Evolutionary conservation across 2,113 vertebrate species (phyloP).

Genomic region (Nyctibius bracteatus): DNA sequence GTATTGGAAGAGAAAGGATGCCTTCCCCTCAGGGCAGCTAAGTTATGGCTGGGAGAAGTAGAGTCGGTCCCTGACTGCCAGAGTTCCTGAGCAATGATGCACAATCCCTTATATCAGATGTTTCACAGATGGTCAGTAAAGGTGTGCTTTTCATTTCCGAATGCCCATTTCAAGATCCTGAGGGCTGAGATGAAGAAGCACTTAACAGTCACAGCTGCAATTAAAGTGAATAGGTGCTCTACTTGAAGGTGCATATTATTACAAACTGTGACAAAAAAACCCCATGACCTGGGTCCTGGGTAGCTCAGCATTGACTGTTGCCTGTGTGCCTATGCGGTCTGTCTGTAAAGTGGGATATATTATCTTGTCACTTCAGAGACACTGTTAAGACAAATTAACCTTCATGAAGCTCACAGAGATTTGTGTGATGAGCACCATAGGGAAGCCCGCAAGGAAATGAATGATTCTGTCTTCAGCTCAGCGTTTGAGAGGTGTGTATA

Average conservation of each 20-base stretch:
- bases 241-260: neutral
- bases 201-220: neutral
- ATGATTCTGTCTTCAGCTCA: neutral
- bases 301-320: neutral
- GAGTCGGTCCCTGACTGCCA: neutral
- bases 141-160: neutral
- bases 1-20: neutral
- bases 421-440: neutral
- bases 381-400: constrained; percentile 8
- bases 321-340: neutral
- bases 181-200: neutral
- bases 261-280: neutral
- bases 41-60: neutral
- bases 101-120: neutral
- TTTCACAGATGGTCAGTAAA: neutral
- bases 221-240: neutral
- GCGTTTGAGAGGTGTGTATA: neutral
- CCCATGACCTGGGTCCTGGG: neutral
- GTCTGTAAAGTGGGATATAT: neutral
- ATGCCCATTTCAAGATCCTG: neutral
- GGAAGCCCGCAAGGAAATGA: neutral
- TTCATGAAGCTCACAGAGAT: neutral
- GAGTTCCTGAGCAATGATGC: neutral
- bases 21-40: neutral
- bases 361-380: neutral